These are phyloP conservation scores for Eucera pruinosa DNA, from an alignment of 2,888 invertebrate genomes.

Conservation along the genomic window DNA sequence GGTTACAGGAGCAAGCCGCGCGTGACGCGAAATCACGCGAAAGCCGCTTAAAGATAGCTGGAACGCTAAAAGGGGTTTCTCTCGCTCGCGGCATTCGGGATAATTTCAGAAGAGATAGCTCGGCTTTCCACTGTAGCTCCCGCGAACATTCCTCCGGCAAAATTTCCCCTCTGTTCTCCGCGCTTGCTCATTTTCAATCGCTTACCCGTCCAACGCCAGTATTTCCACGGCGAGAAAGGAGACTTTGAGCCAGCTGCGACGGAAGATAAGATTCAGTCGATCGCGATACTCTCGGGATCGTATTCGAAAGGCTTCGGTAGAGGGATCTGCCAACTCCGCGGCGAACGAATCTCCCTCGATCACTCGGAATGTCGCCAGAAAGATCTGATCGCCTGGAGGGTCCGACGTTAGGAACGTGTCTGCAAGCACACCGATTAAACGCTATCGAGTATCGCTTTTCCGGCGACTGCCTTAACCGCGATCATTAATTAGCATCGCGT, in stretches of 20 bases:
- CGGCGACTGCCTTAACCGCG: not conserved
- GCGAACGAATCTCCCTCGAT: conserved; percentile 89
- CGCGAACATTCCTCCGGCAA: not conserved
- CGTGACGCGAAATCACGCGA: too few relatives aligned
- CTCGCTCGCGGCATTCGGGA: too few relatives aligned
- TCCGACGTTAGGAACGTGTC: conserved; percentile 90
- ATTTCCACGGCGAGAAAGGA: conserved; percentile 93
- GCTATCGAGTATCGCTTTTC: too few relatives aligned
- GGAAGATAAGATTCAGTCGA: conserved; percentile 90
- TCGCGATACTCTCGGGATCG: conserved; percentile 91
- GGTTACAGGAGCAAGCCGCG: too few relatives aligned
- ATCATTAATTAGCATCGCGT: not conserved
- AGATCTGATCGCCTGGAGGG: conserved; percentile 91
- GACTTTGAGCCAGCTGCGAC: conserved; percentile 90
- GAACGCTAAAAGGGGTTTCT: too few relatives aligned
- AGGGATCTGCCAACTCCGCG: conserved; percentile 88
- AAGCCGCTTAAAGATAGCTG: too few relatives aligned
- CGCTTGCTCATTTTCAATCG: not conserved
- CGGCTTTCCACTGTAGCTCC: conserved; percentile 11
- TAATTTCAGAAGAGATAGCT: conserved; percentile 7
- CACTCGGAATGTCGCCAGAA: conserved; percentile 92
- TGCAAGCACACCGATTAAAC: conserved; percentile 79
- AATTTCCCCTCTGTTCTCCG: too few relatives aligned
- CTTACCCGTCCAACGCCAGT: conserved; percentile 93
- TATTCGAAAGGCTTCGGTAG: conserved; percentile 89